These are phyloP conservation scores for Nysson spinosus DNA, from an alignment of 2,888 invertebrate species.

Conservation along the genomic window DNA sequence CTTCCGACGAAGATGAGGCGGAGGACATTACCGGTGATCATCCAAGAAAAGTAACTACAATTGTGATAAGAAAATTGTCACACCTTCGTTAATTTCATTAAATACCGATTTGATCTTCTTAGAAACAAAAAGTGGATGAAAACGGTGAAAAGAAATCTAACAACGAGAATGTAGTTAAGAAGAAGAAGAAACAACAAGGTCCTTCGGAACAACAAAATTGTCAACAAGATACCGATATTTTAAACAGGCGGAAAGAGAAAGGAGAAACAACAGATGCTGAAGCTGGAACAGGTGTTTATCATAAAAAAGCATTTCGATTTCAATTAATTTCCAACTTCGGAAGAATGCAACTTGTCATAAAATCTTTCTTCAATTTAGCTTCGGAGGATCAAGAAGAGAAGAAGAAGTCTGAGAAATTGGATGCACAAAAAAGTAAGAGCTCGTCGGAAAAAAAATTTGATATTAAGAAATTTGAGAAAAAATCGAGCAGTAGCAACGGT, in stretches of 20 bases:
- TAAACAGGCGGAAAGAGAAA: conserved; percentile 68
- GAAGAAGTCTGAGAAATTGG: conserved; percentile 66
- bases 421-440: conserved; percentile 44
- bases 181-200: conserved; percentile 57
- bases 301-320: conserved; percentile 3
- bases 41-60: conserved; percentile 61
- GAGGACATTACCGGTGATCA: conserved; percentile 62
- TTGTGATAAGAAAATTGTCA: conserved; percentile 7
- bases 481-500: conserved; percentile 58
- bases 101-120: conserved; percentile 26
- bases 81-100: neutral
- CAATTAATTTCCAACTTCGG: neutral
- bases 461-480: conserved; percentile 58
- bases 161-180: conserved; percentile 70
- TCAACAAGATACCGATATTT: conserved; percentile 53
- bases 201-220: conserved; percentile 46
- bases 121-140: conserved; percentile 77
- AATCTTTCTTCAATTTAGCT: conserved; percentile 30
- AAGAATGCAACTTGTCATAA: neutral
- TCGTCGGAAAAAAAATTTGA: conserved; percentile 54
- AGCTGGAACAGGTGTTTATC: conserved; percentile 42
- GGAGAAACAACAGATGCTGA: conserved; percentile 70
- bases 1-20: conserved; percentile 71
- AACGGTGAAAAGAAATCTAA: conserved; percentile 72
- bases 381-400: conserved; percentile 72